Evolutionary conservation across 2,113 vertebrate genomes (phyloP).

Genomic region (Python bivittatus): DNA sequence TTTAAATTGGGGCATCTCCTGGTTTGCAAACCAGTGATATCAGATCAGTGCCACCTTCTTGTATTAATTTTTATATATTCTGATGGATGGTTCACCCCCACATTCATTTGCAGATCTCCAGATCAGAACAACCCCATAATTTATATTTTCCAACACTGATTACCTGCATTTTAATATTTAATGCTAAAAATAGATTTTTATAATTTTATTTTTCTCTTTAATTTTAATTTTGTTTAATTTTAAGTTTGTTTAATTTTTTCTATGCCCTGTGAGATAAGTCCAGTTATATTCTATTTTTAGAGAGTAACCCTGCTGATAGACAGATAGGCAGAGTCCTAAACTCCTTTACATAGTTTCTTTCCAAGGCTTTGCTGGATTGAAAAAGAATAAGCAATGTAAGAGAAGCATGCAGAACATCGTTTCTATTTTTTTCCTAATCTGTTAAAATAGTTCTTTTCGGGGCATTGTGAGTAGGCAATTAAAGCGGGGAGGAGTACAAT

Average conservation of each 20-base stretch:
- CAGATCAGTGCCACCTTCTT: background rate
- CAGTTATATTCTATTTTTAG: background rate
- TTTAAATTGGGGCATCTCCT: background rate
- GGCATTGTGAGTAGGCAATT: too few species aligned
- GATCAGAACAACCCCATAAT: background rate
- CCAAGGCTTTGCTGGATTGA: too few species aligned
- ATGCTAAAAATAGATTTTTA: background rate
- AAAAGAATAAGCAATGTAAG: too few species aligned
- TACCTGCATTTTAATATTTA: background rate
- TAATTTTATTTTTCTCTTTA: background rate
- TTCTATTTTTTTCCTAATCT: too few species aligned
- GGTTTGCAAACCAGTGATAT: background rate
- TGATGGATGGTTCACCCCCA: background rate
- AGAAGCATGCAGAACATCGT: too few species aligned
- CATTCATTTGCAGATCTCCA: background rate
- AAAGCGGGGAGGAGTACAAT: too few species aligned
- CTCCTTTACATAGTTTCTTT: too few species aligned
- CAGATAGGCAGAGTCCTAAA: too few species aligned
- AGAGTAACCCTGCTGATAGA: too few species aligned
- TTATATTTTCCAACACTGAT: background rate
- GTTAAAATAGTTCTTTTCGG: too few species aligned
- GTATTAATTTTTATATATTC: background rate
- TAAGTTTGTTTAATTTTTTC: background rate
- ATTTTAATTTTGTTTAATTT: background rate
- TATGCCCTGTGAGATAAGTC: background rate